Percentiles rank a stretch among this genome's conserved stretches.
Conservation (phyloP, 2,888 invertebrate species). For the Conops quadrifasciatus region DNA sequence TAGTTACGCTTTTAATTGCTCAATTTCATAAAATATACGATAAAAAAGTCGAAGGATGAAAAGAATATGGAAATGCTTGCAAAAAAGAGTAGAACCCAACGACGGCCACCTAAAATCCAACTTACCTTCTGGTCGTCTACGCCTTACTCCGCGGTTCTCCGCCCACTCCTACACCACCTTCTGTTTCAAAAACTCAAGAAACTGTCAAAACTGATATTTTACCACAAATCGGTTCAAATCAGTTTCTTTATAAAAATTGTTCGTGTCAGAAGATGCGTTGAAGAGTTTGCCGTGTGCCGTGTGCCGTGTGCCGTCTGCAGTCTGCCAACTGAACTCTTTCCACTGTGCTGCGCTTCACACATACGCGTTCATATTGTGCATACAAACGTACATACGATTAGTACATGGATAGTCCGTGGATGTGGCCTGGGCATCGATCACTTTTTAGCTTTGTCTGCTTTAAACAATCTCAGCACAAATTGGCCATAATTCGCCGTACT, state of each 20-base stretch:
- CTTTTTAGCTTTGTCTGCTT: constrained; percentile 11
- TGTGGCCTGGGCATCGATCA: constrained; percentile 15
- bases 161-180: no score
- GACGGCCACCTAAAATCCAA: background rate
- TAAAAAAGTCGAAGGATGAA: background rate
- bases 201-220: constrained; percentile 25
- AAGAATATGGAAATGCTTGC: background rate
- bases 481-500: constrained; percentile 31
- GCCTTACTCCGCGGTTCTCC: no score
- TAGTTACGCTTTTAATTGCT: constrained; percentile 8
- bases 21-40: constrained; percentile 9
- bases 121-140: no score
- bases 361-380: background rate
- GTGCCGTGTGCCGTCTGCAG: no score
- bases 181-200: no score
- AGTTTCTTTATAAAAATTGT: background rate
- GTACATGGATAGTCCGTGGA: background rate
- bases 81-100: no score
- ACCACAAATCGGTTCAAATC: constrained; percentile 1
- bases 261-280: no score
- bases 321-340: background rate
- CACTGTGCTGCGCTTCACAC: constrained; percentile 21
- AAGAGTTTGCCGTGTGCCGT: no score
- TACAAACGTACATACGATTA: background rate
- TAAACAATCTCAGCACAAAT: constrained; percentile 28